Percentiles rank a stretch among this genome's conserved stretches.
These are phyloP conservation scores for Apostichopus parvimensis DNA, from an alignment of 35 echinoderm and acorn worm genomes.

Conservation along the genomic window DNA sequence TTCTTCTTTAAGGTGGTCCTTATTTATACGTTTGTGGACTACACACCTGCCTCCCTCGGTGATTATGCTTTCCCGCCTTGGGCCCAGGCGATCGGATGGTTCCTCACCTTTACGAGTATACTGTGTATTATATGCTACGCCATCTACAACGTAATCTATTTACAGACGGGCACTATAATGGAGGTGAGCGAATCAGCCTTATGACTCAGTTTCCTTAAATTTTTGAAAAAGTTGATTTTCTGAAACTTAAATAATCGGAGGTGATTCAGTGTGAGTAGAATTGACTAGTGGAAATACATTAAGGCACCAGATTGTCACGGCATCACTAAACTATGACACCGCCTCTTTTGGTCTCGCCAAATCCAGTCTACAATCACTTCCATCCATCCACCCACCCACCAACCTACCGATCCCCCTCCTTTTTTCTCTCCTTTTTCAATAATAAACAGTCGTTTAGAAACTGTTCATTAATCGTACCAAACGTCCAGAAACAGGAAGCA, in stretches of 20 bases:
- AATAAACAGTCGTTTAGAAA: too few species aligned
- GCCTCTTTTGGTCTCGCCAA: background rate
- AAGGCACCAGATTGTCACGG: background rate
- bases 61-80: conserved; percentile 67
- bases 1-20: conserved; percentile 42
- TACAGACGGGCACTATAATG: conserved; percentile 13
- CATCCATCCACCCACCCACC: background rate
- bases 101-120: conserved; percentile 33
- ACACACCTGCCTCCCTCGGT: conserved; percentile 58
- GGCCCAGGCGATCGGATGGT: conserved; percentile 73
- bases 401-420: too few species aligned
- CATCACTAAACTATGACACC: background rate
- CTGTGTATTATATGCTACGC: conserved; percentile 40
- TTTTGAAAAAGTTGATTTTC: too few species aligned
- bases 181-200: conserved; percentile 15
- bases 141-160: conserved; percentile 1
- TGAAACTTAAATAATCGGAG: too few species aligned
- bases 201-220: too few species aligned
- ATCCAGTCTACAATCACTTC: background rate
- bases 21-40: conserved; percentile 65
- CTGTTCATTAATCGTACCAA: too few species aligned
- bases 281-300: background rate
- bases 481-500: too few species aligned
- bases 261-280: background rate
- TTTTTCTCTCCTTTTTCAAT: too few species aligned